These are phyloP conservation scores for Syrista parreyssii DNA, from an alignment of 2,888 invertebrate species.

Conservation along the genomic window DNA sequence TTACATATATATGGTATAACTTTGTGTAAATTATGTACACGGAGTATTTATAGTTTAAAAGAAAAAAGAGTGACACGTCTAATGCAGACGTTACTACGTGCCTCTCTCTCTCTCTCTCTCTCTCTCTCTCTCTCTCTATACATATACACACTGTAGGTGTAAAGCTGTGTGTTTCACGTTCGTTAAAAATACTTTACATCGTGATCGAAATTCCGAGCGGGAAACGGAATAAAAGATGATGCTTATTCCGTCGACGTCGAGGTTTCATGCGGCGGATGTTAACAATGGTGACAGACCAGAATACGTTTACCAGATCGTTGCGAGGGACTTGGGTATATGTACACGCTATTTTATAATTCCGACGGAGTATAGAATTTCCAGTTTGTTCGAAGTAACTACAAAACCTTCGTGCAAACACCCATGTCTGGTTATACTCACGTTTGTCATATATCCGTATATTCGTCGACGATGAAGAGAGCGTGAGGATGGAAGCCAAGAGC, in stretches of 20 bases:
- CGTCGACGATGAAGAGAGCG: background rate
- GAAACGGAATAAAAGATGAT: background rate
- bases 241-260: background rate
- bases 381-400: slow-evolving; percentile 18
- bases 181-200: background rate
- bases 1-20: background rate
- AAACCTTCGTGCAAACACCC: slow-evolving; percentile 9
- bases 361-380: slow-evolving; percentile 20
- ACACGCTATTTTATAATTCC: slow-evolving; percentile 25
- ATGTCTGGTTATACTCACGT: background rate
- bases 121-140: too few species aligned
- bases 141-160: background rate
- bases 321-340: background rate
- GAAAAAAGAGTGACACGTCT: background rate
- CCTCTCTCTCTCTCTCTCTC: too few species aligned
- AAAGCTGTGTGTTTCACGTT: background rate
- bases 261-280: background rate
- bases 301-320: background rate
- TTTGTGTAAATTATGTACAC: background rate
- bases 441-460: background rate
- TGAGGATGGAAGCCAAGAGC: background rate
- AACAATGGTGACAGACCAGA: background rate
- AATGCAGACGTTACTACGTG: background rate
- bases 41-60: background rate
- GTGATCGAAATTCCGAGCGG: background rate